phyloP scores from a whole-genome alignment of 2,888 invertebrate species.

The Toxonevra muliebris region DNA sequence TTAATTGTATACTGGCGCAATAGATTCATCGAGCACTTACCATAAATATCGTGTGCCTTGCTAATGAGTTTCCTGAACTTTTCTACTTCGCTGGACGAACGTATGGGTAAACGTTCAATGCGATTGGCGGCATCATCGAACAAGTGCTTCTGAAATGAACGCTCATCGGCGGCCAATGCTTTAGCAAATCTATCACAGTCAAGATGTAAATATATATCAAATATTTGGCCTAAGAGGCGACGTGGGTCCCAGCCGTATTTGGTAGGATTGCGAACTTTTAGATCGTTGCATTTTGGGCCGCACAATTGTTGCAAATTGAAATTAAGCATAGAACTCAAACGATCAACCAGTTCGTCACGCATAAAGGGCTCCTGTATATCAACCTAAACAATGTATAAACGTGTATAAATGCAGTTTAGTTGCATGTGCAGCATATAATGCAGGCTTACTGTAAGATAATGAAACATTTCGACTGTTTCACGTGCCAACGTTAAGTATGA shows the following conservation, averaged over 20 bases:
- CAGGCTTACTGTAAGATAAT: constrained; percentile 84
- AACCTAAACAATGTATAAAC: constrained; percentile 56
- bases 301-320: constrained; percentile 97
- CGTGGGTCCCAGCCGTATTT: constrained; percentile 99
- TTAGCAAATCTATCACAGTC: constrained; percentile 91
- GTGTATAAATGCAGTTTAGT: neutral
- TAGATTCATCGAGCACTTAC: constrained; percentile 53
- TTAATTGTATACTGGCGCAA: neutral
- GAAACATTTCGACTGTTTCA: constrained; percentile 98
- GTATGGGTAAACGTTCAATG: constrained; percentile 82
- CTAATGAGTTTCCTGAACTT: constrained; percentile 81
- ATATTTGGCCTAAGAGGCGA: constrained; percentile 87
- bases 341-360: constrained; percentile 89
- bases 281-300: constrained; percentile 93
- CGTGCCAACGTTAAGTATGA: constrained; percentile 90
- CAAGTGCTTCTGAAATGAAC: constrained; percentile 91
- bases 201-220: constrained; percentile 96
- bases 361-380: constrained; percentile 96
- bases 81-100: constrained; percentile 85
- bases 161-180: constrained; percentile 95
- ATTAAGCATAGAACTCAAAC: constrained; percentile 97
- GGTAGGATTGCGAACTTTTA: constrained; percentile 91
- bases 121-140: constrained; percentile 90
- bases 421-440: neutral
- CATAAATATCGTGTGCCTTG: constrained; percentile 79